phyloP scores from a whole-genome alignment of 2,113 vertebrate genomes.

The Oreochromis aureus region DNA sequence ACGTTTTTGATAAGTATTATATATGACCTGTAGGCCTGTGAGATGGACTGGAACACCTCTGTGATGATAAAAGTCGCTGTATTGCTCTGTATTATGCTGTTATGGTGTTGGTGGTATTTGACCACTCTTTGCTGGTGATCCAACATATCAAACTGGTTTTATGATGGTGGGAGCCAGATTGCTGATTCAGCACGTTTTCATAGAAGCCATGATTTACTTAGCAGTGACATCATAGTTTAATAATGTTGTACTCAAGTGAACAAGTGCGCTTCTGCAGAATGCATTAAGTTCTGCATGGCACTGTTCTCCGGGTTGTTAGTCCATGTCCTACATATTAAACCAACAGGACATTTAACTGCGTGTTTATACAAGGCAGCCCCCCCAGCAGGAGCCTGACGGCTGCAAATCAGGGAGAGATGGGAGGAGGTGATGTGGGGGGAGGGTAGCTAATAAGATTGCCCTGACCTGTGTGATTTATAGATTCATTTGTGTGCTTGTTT shows the following conservation, averaged over 20 bases:
- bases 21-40: not conserved
- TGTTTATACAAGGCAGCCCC: constrained; percentile 57
- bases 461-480: constrained; percentile 68
- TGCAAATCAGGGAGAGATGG: constrained; percentile 28
- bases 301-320: not conserved
- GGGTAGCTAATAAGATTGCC: constrained; percentile 56
- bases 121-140: not conserved
- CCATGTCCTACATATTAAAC: constrained; percentile 31
- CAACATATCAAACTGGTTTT: not conserved
- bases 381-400: constrained; percentile 37
- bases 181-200: not conserved
- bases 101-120: not conserved
- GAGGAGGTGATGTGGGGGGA: not conserved
- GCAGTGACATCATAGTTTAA: not conserved
- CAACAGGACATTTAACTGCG: constrained; percentile 44
- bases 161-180: not conserved
- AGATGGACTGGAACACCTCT: not conserved
- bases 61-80: not conserved
- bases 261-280: not conserved
- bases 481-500: constrained; percentile 74
- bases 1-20: not conserved
- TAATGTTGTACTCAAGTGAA: not conserved
- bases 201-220: not conserved
- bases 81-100: not conserved
- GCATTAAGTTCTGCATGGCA: not conserved